Conservation (phyloP, 1,140 invertebrate genomes). For the Phymastichus coffea region DNA sequence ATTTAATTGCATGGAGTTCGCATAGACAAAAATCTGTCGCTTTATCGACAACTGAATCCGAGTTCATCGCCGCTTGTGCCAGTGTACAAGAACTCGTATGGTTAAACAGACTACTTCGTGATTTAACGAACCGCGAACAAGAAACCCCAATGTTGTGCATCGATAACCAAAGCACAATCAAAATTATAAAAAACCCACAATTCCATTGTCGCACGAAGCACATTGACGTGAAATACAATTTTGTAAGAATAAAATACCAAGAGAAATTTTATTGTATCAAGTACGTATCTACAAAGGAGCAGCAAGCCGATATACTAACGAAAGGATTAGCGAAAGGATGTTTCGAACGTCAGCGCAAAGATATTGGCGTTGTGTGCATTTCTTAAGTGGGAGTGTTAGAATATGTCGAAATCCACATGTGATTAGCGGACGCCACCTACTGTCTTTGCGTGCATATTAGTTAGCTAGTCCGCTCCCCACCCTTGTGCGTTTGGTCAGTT, state of each 20-base stretch:
- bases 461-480: too few relatives aligned
- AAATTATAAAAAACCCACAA: too few relatives aligned
- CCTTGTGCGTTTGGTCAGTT: too few relatives aligned
- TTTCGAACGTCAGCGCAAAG: slow-evolving; percentile 6
- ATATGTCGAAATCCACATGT: too few relatives aligned
- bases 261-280: slow-evolving; percentile 21
- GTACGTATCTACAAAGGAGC: slow-evolving; percentile 22
- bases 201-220: too few relatives aligned
- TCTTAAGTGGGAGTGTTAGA: neutral
- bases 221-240: slow-evolving; percentile 41
- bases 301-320: slow-evolving; percentile 17
- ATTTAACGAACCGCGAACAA: slow-evolving; percentile 8
- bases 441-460: too few relatives aligned
- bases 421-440: too few relatives aligned
- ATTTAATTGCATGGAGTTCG: slow-evolving; percentile 32
- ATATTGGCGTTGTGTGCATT: neutral
- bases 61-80: neutral
- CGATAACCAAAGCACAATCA: too few relatives aligned
- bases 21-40: slow-evolving; percentile 33
- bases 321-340: slow-evolving; percentile 8
- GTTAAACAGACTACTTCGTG: slow-evolving; percentile 17
- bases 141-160: slow-evolving; percentile 2
- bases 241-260: slow-evolving; percentile 33
- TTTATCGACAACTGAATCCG: slow-evolving; percentile 13
- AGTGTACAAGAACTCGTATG: slow-evolving; percentile 17